Percentiles rank a stretch among this genome's conserved stretches.
Conservation (phyloP, 2,113 vertebrate genomes). For the Sturnira hondurensis region DNA sequence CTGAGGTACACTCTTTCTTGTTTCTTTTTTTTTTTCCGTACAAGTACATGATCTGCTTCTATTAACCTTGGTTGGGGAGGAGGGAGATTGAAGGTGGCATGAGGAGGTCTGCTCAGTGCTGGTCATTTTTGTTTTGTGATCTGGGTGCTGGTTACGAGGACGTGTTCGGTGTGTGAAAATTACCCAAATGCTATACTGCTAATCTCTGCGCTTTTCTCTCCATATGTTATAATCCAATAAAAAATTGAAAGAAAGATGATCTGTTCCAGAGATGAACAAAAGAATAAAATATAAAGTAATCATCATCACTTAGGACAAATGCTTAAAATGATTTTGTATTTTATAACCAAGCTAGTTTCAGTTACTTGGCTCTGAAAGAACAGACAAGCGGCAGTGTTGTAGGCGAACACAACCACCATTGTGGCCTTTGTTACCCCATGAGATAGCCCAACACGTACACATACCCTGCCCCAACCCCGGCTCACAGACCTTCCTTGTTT, state of each 20-base stretch:
- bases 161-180: neutral
- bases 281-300: neutral
- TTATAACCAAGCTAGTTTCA: neutral
- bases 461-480: neutral
- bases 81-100: neutral
- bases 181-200: neutral
- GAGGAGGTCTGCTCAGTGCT: neutral
- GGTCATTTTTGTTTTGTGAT: neutral
- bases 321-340: neutral
- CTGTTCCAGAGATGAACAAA: neutral
- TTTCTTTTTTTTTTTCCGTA: neutral
- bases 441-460: neutral
- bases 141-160: neutral
- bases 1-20: neutral
- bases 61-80: neutral
- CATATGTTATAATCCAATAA: neutral
- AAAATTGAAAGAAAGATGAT: neutral
- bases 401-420: slow-evolving; percentile 30
- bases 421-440: slow-evolving; percentile 28
- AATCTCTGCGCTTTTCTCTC: neutral
- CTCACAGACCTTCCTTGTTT: slow-evolving; percentile 52
- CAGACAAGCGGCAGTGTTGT: slow-evolving; percentile 27
- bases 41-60: neutral
- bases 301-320: neutral
- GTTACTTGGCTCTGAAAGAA: neutral